phyloP scores from a whole-genome alignment of 1,140 invertebrate species.

The Drosophila obscura region DNA sequence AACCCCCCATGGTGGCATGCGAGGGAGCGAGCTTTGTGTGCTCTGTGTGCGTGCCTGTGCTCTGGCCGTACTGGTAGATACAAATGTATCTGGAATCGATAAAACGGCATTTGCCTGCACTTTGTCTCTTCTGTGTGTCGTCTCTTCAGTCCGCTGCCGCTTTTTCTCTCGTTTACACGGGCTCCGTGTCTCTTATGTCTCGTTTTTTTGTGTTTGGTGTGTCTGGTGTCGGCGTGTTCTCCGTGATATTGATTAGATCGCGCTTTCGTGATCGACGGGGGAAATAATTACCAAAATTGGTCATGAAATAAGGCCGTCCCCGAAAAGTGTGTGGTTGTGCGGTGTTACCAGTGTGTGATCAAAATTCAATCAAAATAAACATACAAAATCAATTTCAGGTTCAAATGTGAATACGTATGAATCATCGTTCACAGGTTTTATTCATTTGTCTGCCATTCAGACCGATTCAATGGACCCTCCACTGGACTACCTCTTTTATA shows the following conservation, averaged over 20 bases:
- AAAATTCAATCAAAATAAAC: conserved; percentile 33
- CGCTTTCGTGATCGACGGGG: conserved; percentile 30
- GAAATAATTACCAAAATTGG: conserved; percentile 55
- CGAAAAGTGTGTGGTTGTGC: conserved; percentile 18
- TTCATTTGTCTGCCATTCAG: background rate
- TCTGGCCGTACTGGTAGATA: conserved; percentile 49
- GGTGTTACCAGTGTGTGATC: conserved; percentile 29
- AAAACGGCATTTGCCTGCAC: conserved; percentile 59
- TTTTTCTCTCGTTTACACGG: conserved; percentile 28
- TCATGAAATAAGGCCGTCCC: conserved; percentile 42
- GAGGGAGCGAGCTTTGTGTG: background rate
- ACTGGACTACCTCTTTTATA: conserved; percentile 26
- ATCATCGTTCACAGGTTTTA: conserved; percentile 14
- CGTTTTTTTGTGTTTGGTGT: conserved; percentile 10
- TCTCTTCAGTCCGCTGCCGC: conserved; percentile 71
- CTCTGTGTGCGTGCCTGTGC: background rate
- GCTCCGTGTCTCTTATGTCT: conserved; percentile 1
- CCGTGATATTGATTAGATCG: conserved; percentile 56
- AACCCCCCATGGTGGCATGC: background rate
- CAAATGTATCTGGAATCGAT: conserved; percentile 75
- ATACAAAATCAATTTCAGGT: conserved; percentile 5
- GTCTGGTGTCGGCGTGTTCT: conserved; percentile 42
- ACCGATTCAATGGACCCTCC: background rate
- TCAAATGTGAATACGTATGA: conserved; percentile 12
- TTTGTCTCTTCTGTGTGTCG: conserved; percentile 26